Evolutionary conservation across 2,888 invertebrate genomes (phyloP).

Genomic region (Eurois occulta): DNA sequence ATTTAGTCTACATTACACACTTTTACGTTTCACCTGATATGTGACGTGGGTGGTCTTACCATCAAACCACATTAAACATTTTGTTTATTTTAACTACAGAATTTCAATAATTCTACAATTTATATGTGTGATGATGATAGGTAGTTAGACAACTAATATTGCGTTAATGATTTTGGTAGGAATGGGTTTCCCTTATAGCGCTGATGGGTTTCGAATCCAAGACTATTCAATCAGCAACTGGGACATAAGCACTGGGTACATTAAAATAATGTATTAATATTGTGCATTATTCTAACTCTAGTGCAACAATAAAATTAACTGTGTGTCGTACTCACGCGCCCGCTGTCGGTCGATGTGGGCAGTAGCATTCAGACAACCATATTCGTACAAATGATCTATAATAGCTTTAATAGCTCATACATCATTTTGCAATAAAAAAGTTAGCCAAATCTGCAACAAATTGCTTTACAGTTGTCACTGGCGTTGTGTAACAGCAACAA

Average conservation of each 20-base stretch:
- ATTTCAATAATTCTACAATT: slow-evolving; percentile 3
- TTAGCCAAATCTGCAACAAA: slow-evolving; percentile 16
- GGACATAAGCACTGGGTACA: slow-evolving; percentile 31
- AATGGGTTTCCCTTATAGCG: not conserved
- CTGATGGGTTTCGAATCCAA: not conserved
- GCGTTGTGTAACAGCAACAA: not conserved
- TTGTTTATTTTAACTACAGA: slow-evolving; percentile 24
- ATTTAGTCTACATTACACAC: slow-evolving; percentile 3
- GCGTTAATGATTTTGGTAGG: not conserved
- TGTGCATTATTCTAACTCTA: slow-evolving; percentile 29
- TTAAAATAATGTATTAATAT: slow-evolving; percentile 40
- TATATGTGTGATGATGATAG: not conserved
- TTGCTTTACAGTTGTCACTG: not conserved
- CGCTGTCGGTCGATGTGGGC: slow-evolving; percentile 71
- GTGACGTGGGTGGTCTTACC: slow-evolving; percentile 8
- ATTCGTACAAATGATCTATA: slow-evolving; percentile 28
- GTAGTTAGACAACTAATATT: not conserved
- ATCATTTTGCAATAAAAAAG: slow-evolving; percentile 34
- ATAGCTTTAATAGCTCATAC: slow-evolving; percentile 21
- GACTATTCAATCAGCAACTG: not conserved
- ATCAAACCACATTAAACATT: slow-evolving; percentile 26
- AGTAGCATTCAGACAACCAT: slow-evolving; percentile 69
- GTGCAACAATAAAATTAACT: slow-evolving; percentile 52
- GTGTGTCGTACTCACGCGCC: slow-evolving; percentile 74
- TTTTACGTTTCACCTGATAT: slow-evolving; percentile 27